Base-by-base conservation (phyloP, 2,888 invertebrate species). In the Lampropteryx suffumata region DNA sequence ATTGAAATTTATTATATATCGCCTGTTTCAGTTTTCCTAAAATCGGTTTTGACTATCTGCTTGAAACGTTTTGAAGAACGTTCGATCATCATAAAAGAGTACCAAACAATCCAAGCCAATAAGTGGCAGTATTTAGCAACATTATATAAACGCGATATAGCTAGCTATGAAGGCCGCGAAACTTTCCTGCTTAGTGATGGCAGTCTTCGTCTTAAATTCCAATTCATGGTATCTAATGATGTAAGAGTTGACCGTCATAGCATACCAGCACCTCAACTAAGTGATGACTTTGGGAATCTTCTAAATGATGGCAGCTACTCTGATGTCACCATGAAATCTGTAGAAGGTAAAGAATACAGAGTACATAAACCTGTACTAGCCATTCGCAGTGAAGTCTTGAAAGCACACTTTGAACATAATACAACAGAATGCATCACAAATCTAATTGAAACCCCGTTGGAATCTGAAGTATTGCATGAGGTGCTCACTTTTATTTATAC, bases 101-200 rank as follows among this genome's bases (percentile, higher is more conserved):
- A 85, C 50, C 86, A 84, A 45, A 84, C 84, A 3, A 77, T 87
- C 1, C 82, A 83, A 61, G 81, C 82, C 0, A 87, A 89, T 51
- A 86, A 87, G 57, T 89, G 89, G 89, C 88, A 89, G 61, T 88
- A 84, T 55, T 67, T 90, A 35, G 82, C 85, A 2, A 86, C 84
- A 1, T 64, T 89, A 12, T 88, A 76, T 47, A 90, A 86, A 42
- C 70, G 82, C 17, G 88, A 88, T 40, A 79, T 89, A 28, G 74
- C 71, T 0, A 80, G 76, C 52, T 73, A 74, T 39, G 82, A 84
- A 26, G 82, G 81, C 1, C 67, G 78, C 12, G 86, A 86, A 8
- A 72, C 74, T 50, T 85, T 75, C 46, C 58, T 90, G 1, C 63
- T 85, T 0, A 82, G 77, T 43, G 85, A 89, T 61, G 89, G 87